phyloP scores from a whole-genome alignment of 2,888 invertebrate genomes.

The Gandaritis pyraliata region DNA sequence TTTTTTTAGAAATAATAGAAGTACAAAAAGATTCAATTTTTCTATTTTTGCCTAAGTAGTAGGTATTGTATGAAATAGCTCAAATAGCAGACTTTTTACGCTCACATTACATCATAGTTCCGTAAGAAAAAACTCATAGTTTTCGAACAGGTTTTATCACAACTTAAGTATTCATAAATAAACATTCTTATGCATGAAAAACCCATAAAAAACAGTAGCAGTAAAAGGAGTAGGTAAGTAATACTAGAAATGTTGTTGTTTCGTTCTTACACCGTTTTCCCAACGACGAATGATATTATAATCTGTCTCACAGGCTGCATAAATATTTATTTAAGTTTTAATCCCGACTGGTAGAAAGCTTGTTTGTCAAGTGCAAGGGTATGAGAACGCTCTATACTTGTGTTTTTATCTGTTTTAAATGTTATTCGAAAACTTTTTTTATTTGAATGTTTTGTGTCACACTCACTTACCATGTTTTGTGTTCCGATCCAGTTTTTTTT shows the following conservation, averaged over 20 bases:
- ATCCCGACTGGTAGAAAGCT: conserved; percentile 49
- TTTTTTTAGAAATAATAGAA: no score
- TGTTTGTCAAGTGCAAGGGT: conserved; percentile 40
- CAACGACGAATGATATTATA: conserved; percentile 51
- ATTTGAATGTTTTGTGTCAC: background rate
- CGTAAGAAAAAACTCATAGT: no score
- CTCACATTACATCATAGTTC: no score
- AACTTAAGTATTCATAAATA: no score
- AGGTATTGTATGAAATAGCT: no score
- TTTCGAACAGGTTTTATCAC: no score
- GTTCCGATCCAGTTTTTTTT: no score
- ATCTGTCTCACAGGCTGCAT: conserved; percentile 64
- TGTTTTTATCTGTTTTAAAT: conserved; percentile 28
- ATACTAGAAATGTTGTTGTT: conserved; percentile 13
- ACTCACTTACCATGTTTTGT: no score
- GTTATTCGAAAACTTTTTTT: background rate
- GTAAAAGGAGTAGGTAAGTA: background rate
- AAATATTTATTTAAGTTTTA: conserved; percentile 68
- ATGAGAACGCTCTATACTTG: conserved; percentile 35
- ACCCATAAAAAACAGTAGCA: background rate
- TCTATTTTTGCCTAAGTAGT: no score
- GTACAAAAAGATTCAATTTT: no score
- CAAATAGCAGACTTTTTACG: no score
- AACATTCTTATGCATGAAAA: no score
- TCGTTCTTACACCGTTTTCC: conserved; percentile 33